Conservation (phyloP, 2,888 invertebrate species). For the Tetragnatha montana region DNA sequence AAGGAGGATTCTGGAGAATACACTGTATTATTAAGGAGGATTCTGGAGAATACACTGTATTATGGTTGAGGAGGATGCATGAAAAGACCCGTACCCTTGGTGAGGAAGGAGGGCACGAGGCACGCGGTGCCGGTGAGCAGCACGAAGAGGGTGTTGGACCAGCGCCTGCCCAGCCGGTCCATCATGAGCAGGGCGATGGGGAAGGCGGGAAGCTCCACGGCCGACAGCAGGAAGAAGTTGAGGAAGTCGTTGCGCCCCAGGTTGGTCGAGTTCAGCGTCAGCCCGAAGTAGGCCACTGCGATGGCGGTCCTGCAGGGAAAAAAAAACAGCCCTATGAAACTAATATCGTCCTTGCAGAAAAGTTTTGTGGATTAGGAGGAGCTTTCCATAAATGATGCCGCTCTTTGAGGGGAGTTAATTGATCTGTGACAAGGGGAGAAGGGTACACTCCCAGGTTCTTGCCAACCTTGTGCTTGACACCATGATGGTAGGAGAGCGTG, state of each 20-base stretch:
- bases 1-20: too few relatives aligned
- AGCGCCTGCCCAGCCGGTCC: conserved; percentile 79
- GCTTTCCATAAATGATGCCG: too few relatives aligned
- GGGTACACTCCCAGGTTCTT: too few relatives aligned
- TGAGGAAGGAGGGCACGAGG: conserved; percentile 75
- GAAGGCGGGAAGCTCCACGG: conserved; percentile 82
- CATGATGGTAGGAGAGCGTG: too few relatives aligned
- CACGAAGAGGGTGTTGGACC: conserved; percentile 78
- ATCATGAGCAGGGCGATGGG: conserved; percentile 79
- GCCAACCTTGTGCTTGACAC: too few relatives aligned
- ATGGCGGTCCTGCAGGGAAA: conserved; percentile 73
- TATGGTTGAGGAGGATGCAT: too few relatives aligned
- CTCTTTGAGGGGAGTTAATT: too few relatives aligned
- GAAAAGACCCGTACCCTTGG: conserved; percentile 25
- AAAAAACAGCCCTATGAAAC: neutral
- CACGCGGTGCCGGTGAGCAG: conserved; percentile 76
- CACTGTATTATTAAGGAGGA: too few relatives aligned
- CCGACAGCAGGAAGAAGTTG: conserved; percentile 81
- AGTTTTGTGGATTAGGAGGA: too few relatives aligned
- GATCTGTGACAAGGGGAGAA: too few relatives aligned
- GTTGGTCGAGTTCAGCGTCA: conserved; percentile 74
- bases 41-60: too few relatives aligned
- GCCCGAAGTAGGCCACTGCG: conserved; percentile 74
- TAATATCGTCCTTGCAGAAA: too few relatives aligned
- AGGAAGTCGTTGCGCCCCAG: conserved; percentile 82